Conservation (phyloP, 2,113 vertebrate genomes). For the Platycercus adscitus region DNA sequence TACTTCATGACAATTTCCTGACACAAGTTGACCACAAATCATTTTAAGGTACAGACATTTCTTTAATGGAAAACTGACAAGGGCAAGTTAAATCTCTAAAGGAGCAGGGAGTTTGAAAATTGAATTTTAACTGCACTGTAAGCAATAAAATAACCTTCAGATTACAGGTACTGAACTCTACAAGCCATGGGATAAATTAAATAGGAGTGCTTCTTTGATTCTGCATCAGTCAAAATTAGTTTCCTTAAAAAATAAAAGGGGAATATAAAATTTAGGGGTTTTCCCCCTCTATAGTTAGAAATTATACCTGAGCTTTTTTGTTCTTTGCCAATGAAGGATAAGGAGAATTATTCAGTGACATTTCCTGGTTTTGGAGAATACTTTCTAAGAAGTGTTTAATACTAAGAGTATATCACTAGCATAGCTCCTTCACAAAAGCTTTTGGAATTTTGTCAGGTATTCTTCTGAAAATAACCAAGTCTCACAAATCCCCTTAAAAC, state of each 20-base stretch:
- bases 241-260: neutral
- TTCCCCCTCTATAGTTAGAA: neutral
- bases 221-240: neutral
- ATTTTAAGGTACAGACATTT: neutral
- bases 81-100: neutral
- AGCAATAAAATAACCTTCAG: neutral
- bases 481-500: neutral
- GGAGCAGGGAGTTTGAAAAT: neutral
- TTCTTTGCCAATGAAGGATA: neutral
- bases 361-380: neutral
- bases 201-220: neutral
- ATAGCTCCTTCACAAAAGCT: neutral
- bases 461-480: neutral
- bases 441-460: neutral
- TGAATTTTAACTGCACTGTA: neutral
- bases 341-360: neutral
- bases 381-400: neutral
- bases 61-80: neutral
- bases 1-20: neutral
- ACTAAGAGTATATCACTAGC: neutral
- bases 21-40: neutral
- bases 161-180: neutral
- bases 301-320: neutral
- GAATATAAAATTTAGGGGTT: accelerated
- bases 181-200: neutral